Evolutionary conservation across 1,140 invertebrate genomes (phyloP).

Genomic region (Pseudomyrmex gracilis): DNA sequence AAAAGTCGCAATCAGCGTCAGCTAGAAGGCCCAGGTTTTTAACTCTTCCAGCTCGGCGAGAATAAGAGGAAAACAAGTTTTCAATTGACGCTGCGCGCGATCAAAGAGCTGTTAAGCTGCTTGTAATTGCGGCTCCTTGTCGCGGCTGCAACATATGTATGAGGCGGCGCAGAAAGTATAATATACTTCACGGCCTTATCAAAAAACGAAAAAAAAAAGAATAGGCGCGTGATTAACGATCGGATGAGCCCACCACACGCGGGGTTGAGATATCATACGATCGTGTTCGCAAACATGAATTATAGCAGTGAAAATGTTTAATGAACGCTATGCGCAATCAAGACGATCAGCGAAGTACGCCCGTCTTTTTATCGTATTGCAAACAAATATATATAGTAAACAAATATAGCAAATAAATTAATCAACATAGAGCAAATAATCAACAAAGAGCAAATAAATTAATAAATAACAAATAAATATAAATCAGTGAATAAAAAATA

Average conservation of each 20-base stretch:
- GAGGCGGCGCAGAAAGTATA: background rate
- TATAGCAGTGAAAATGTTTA: background rate
- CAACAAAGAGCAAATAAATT: background rate
- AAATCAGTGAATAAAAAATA: no score
- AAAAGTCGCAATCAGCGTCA: slow-evolving; percentile 23
- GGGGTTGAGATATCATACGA: background rate
- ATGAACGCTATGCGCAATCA: background rate
- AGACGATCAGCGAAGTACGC: background rate
- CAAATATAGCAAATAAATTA: background rate
- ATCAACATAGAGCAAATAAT: no score
- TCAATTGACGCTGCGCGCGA: slow-evolving; percentile 26
- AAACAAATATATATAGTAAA: background rate
- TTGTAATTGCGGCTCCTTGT: slow-evolving; percentile 24
- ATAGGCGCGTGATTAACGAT: slow-evolving; percentile 24
- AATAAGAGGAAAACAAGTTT: slow-evolving; percentile 8
- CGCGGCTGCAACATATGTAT: slow-evolving; percentile 26
- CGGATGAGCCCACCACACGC: background rate
- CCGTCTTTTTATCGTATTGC: background rate
- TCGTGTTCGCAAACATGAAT: slow-evolving; percentile 7
- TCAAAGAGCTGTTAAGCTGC: slow-evolving; percentile 38
- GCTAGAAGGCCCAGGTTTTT: background rate
- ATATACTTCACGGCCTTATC: background rate
- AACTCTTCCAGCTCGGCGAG: background rate
- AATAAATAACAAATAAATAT: background rate
- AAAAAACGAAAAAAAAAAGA: slow-evolving; percentile 13